Percentiles rank a stretch among this genome's conserved stretches.
Evolutionary conservation across 1,140 invertebrate species (phyloP).

Genomic region (Laupala kohalensis): DNA sequence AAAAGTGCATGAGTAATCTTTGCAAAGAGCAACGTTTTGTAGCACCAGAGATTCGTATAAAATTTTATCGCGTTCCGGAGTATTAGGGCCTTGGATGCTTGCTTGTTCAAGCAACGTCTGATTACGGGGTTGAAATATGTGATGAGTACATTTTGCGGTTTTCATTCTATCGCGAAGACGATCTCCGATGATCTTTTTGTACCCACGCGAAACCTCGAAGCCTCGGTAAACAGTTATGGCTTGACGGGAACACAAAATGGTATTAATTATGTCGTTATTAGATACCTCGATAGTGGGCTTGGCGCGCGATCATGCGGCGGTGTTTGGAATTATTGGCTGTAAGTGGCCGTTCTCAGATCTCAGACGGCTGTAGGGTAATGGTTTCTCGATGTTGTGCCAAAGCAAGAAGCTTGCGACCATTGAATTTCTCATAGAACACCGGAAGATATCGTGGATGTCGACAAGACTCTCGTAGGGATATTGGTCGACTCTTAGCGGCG

Average conservation of each 20-base stretch:
- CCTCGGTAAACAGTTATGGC: neutral
- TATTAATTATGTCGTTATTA: neutral
- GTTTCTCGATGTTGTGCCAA: neutral
- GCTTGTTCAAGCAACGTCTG: neutral
- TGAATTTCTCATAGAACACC: neutral
- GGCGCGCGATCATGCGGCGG: neutral
- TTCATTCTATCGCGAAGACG: neutral
- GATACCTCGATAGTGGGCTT: neutral
- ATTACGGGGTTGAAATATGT: neutral
- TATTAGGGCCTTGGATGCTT: too few relatives aligned
- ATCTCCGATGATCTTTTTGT: neutral
- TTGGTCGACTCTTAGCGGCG: too few relatives aligned
- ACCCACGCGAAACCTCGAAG: neutral
- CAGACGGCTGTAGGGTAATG: neutral
- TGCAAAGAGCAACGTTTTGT: neutral
- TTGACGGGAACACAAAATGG: neutral
- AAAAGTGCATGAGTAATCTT: too few relatives aligned
- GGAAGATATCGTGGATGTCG: neutral
- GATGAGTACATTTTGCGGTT: neutral
- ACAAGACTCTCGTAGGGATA: neutral
- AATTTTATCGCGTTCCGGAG: neutral
- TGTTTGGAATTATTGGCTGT: neutral
- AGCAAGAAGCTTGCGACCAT: neutral
- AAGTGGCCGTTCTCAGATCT: neutral
- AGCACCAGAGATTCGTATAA: neutral